Percentiles rank a stretch among this genome's conserved stretches.
Evolutionary conservation across 1,140 invertebrate species (phyloP).

Genomic region (Orius insidiosus): DNA sequence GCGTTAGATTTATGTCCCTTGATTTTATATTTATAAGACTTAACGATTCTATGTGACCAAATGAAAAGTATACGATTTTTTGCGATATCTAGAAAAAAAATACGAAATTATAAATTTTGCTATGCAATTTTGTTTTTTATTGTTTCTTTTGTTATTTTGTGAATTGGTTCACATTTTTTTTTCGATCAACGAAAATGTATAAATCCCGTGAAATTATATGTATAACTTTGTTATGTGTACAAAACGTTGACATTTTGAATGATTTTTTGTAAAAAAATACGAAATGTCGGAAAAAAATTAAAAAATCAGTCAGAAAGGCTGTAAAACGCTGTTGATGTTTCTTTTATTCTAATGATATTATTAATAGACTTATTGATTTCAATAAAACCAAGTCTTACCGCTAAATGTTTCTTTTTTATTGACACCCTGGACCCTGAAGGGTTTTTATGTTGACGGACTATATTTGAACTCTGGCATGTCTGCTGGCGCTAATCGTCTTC

Average conservation of each 20-base stretch:
- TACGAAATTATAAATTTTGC: slow-evolving; percentile 5
- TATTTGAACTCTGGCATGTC: no score
- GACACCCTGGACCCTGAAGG: no score
- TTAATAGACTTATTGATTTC: slow-evolving; percentile 21
- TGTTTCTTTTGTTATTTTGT: slow-evolving; percentile 2
- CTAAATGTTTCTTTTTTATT: slow-evolving; percentile 6
- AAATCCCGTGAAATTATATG: slow-evolving; percentile 9
- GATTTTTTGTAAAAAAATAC: slow-evolving; percentile 13
- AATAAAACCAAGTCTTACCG: slow-evolving; percentile 21
- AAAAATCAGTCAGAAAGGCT: slow-evolving; percentile 13
- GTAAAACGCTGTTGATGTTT: slow-evolving; percentile 21
- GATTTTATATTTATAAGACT: slow-evolving; percentile 14
- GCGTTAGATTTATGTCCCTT: slow-evolving; percentile 12
- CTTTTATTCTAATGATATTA: slow-evolving; percentile 22
- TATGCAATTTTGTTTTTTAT: not conserved
- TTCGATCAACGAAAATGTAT: slow-evolving; percentile 4
- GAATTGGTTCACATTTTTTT: slow-evolving; percentile 1
- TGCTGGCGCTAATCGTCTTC: no score
- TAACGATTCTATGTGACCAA: slow-evolving; percentile 20
- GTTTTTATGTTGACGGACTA: no score
- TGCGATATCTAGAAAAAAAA: slow-evolving; percentile 7
- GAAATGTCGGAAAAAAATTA: slow-evolving; percentile 8
- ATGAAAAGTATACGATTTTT: slow-evolving; percentile 22
- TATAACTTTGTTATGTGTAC: slow-evolving; percentile 16
- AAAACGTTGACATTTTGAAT: slow-evolving; percentile 15